Conservation (phyloP, 2,888 invertebrate genomes). For the Volucella inflata region DNA sequence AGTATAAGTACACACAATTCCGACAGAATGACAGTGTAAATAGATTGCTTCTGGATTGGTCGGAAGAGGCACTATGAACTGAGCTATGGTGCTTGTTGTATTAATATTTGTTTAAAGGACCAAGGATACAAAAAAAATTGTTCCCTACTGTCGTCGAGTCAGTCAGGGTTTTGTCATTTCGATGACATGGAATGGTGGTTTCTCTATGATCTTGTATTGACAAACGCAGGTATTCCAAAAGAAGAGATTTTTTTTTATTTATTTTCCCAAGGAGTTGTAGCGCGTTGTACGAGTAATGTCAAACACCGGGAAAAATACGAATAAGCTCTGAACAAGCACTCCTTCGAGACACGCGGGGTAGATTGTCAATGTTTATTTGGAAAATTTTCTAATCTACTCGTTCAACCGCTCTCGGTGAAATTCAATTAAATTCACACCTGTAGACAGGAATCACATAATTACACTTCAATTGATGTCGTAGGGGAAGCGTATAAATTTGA, state of each 20-base stretch:
- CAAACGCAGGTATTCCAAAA: constrained; percentile 71
- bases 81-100: constrained; percentile 19
- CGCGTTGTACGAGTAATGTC: constrained; percentile 10
- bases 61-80: constrained; percentile 17
- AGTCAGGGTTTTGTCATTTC: constrained; percentile 11
- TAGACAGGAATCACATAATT: constrained; percentile 70
- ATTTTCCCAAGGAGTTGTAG: constrained; percentile 38
- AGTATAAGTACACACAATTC: constrained; percentile 53
- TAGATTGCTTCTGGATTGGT: constrained; percentile 71
- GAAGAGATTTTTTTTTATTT: constrained; percentile 36
- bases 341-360: constrained; percentile 46
- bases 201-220: constrained; percentile 67
- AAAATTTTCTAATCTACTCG: constrained; percentile 67
- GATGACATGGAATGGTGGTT: constrained; percentile 27
- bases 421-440: constrained; percentile 76
- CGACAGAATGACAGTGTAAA: constrained; percentile 64
- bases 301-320: constrained; percentile 51
- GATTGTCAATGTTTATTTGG: constrained; percentile 66
- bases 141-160: constrained; percentile 6
- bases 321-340: constrained; percentile 2
- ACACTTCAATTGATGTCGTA: constrained; percentile 60
- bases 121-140: constrained; percentile 12
- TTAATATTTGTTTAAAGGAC: constrained; percentile 73
- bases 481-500: constrained; percentile 41
- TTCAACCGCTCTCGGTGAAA: constrained; percentile 46